Evolutionary conservation across 2,888 invertebrate genomes (phyloP).

Genomic region (Sisyra nigra): DNA sequence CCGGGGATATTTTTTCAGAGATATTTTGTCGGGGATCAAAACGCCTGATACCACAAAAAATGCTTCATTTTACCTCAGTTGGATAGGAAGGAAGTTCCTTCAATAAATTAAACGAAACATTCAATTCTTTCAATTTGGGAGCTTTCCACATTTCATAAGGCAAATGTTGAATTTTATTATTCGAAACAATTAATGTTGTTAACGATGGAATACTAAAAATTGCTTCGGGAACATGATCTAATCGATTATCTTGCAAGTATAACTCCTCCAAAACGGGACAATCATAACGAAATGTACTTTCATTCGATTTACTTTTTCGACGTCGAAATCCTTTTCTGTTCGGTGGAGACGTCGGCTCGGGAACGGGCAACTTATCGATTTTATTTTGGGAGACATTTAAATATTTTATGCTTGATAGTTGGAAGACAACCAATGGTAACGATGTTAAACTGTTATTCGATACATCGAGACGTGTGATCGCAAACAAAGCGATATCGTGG

Average conservation of each 20-base stretch:
- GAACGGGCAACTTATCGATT: constrained; percentile 53
- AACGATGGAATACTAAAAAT: constrained; percentile 69
- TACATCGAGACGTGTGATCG: constrained; percentile 85
- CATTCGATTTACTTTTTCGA: constrained; percentile 17
- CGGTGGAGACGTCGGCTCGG: constrained; percentile 19
- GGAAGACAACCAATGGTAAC: constrained; percentile 70
- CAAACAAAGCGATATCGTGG: constrained; percentile 59
- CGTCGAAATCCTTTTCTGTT: constrained; percentile 20
- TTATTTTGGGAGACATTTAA: constrained; percentile 83
- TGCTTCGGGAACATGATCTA: constrained; percentile 66
- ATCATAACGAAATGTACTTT: constrained; percentile 32
- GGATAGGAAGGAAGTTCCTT: constrained; percentile 54
- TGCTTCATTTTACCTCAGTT: constrained; percentile 20
- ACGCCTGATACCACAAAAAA: not conserved
- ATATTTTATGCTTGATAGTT: constrained; percentile 64
- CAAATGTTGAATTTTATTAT: constrained; percentile 74
- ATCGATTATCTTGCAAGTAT: constrained; percentile 78
- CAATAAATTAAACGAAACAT: constrained; percentile 76
- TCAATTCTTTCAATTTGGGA: constrained; percentile 72
- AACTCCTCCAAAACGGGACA: constrained; percentile 79
- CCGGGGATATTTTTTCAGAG: too few species aligned
- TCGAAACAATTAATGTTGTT: constrained; percentile 76
- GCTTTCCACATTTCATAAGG: constrained; percentile 78
- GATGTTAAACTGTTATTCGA: constrained; percentile 72
- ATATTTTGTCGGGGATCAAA: too few species aligned